Evolutionary conservation across 2,888 invertebrate species (phyloP), one percentile per base, ranked within the genome.

Genomic region (Empis livida): DNA sequence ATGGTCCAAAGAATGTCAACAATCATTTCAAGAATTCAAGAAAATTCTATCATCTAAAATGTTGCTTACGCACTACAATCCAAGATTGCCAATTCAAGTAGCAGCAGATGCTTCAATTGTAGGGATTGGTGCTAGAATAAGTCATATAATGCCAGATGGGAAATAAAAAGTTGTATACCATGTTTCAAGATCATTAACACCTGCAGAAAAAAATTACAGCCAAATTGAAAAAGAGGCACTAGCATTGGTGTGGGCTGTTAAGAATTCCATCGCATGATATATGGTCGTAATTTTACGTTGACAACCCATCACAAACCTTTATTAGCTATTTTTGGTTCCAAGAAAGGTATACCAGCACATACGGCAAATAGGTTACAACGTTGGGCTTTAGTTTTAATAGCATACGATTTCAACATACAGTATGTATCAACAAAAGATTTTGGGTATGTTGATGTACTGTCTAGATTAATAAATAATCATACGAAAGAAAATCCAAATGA

Each of bases 301-400:
- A 47, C 47, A 11, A 69, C 66, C 0, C 68, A 69, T 51, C 63
- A 68, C 49, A 57, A 65, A 48, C 68, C 71, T 2, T 50, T 71
- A 8, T 52, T 55, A 5, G 51, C 55, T 8, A 61, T 71, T 35
- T 62, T 70, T 40, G 56, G 57, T 1, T 45, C 47, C 5, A 58
- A 57, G 54, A 49, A 50, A 27, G 57, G 52, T n/a, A 61, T 54
- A 51, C 61, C 55, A 35, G 52, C 56, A 27, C 55, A 17, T 30
- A n/a, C 35, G 35, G 30, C 44, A 2, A 49, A 40, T 20, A 31
- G 46, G 45, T 41, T 61, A 50, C 62, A 57, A 52, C 50, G 59
- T 38, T 66, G 58, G 56, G 62, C 64, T 17, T 43, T 54, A 16
- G 51, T 54, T 4, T 35, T 51, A 38, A 30, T 48, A 8, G 35